A percentile compares a stretch with the other conserved stretches of the same genome.
phyloP scores from a whole-genome alignment of 2,888 invertebrate genomes.

The Stictocephala bisonia region DNA sequence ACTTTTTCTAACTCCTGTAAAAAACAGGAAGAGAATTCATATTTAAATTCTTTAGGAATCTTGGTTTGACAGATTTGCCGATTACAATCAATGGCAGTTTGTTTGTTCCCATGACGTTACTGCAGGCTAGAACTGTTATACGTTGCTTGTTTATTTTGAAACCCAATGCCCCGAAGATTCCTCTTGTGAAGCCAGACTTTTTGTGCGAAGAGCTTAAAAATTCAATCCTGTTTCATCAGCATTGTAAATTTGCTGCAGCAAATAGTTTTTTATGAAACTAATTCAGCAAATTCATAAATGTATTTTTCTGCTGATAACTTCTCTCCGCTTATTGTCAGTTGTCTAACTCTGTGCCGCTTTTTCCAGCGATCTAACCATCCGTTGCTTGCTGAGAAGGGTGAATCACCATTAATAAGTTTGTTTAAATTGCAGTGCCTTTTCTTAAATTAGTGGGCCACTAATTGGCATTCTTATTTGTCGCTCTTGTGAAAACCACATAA shows the following conservation, averaged over 20 bases:
- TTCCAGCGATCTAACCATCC: conserved; percentile 59
- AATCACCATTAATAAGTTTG: conserved; percentile 45
- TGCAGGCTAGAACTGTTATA: conserved; percentile 56
- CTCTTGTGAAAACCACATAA: conserved; percentile 50
- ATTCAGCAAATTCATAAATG: too few relatives aligned
- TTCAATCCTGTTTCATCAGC: conserved; percentile 58
- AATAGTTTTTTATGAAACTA: too few relatives aligned
- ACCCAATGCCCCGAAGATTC: conserved; percentile 55
- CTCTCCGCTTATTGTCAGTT: conserved; percentile 52
- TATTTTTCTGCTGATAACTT: conserved; percentile 49
- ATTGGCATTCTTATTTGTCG: conserved; percentile 48
- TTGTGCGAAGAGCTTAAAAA: conserved; percentile 56
- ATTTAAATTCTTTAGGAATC: conserved; percentile 55
- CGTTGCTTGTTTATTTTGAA: conserved; percentile 57
- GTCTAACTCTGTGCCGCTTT: conserved; percentile 55
- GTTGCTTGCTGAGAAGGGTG: conserved; percentile 54
- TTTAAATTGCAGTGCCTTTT: conserved; percentile 55
- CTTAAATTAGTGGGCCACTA: conserved; percentile 54
- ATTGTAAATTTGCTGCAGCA: conserved; percentile 55
- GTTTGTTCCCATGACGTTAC: conserved; percentile 56
- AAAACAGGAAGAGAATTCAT: conserved; percentile 50
- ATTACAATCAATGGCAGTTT: conserved; percentile 56
- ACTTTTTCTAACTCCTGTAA: conserved; percentile 54
- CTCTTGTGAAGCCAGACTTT: conserved; percentile 52
- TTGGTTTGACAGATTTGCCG: conserved; percentile 56